Evolutionary conservation across 2,888 invertebrate genomes (phyloP).

Genomic region (Elysia crispata): DNA sequence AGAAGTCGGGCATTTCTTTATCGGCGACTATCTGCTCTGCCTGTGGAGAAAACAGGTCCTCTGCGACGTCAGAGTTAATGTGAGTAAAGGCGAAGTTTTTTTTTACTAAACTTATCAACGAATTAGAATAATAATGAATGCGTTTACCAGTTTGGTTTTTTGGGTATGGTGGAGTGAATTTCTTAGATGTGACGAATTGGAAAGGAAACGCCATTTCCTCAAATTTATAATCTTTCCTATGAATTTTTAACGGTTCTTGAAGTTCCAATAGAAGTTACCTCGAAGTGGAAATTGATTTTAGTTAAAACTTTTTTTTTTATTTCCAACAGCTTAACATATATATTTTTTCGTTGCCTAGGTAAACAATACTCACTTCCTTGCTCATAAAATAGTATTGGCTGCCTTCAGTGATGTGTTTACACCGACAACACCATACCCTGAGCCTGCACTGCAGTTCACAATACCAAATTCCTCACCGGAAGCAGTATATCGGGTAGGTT

Average conservation of each 20-base stretch:
- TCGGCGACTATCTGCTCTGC: constrained; percentile 20
- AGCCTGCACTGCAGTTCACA: constrained; percentile 13
- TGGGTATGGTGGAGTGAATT: too few species aligned
- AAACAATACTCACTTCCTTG: constrained; percentile 3
- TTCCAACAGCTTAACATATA: too few species aligned
- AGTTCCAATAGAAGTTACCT: too few species aligned
- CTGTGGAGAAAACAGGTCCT: constrained; percentile 22
- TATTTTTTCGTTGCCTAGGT: constrained; percentile 31
- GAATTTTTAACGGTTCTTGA: too few species aligned
- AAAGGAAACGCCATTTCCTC: too few species aligned
- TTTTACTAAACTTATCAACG: background rate
- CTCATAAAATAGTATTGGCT: constrained; percentile 46
- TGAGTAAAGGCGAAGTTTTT: constrained; percentile 10
- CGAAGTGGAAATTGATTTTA: too few species aligned
- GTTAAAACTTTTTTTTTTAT: too few species aligned
- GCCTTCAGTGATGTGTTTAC: constrained; percentile 45
- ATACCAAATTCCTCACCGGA: constrained; percentile 15
- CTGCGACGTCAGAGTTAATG: constrained; percentile 18
- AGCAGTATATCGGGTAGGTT: constrained; percentile 34
- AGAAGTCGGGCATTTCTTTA: background rate
- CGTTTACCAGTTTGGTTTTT: background rate
- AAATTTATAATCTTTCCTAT: too few species aligned
- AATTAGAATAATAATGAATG: background rate
- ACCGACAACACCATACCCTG: constrained; percentile 31
- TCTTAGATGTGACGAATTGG: too few species aligned